Evolutionary conservation across 64 coral and sea anemone species (phyloP).

Genomic region (Montipora capricornis): DNA sequence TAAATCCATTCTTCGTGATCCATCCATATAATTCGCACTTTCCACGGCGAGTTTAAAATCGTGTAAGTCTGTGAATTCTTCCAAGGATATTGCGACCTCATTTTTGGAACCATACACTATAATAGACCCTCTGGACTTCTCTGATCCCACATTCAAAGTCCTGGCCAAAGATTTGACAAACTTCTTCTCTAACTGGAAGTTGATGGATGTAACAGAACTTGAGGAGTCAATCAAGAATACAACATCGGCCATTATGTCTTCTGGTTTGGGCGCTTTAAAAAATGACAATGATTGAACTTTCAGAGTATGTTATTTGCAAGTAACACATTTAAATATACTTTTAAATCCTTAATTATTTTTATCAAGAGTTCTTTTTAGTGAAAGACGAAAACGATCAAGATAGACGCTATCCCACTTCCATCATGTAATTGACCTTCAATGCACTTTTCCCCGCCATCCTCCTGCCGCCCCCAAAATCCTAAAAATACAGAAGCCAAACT

Average conservation of each 20-base stretch:
- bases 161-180: conserved; percentile 69
- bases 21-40: conserved; percentile 38
- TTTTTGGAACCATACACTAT: conserved; percentile 48
- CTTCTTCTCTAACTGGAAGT: conserved; percentile 59
- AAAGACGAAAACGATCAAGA: neutral
- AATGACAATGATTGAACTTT: neutral
- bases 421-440: too few relatives aligned
- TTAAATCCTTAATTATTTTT: too few relatives aligned
- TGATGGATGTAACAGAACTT: conserved; percentile 18
- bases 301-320: too few relatives aligned
- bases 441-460: too few relatives aligned
- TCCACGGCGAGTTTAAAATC: conserved; percentile 67
- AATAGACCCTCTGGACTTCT: conserved; percentile 45
- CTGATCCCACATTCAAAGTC: conserved; percentile 48
- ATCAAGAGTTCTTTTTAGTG: too few relatives aligned
- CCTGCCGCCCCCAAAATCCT: too few relatives aligned
- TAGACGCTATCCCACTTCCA: neutral
- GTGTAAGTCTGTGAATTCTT: conserved; percentile 17
- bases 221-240: conserved; percentile 76
- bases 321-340: too few relatives aligned
- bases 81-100: conserved; percentile 21
- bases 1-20: conserved; percentile 81
- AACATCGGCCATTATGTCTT: conserved; percentile 52
- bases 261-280: conserved; percentile 15
- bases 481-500: too few relatives aligned